Conservation (phyloP, 2,113 vertebrate genomes). For the Platycercus adscitus region DNA sequence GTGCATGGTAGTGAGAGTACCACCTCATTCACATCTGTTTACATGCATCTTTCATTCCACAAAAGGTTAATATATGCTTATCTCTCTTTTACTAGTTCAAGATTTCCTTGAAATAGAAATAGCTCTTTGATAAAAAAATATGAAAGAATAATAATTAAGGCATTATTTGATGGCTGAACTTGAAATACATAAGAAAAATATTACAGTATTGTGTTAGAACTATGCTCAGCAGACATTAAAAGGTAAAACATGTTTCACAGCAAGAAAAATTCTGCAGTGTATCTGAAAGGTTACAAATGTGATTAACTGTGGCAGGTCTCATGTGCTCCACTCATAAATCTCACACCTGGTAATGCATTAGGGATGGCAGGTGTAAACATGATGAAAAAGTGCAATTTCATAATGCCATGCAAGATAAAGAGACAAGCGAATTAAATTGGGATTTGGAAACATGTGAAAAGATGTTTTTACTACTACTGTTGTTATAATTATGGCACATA, state of each 20-base stretch:
- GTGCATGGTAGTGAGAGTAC: neutral
- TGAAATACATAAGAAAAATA: neutral
- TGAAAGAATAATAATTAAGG: neutral
- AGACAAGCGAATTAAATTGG: constrained; percentile 27
- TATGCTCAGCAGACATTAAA: constrained; percentile 52
- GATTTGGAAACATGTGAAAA: neutral
- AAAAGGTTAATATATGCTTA: neutral
- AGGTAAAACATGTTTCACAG: constrained; percentile 48
- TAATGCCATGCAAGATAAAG: constrained; percentile 39
- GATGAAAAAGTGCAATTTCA: constrained; percentile 55
- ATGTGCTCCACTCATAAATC: constrained; percentile 68
- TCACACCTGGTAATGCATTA: constrained; percentile 65
- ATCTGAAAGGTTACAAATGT: constrained; percentile 74
- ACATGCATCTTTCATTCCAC: neutral
- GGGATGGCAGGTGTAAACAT: constrained; percentile 59
- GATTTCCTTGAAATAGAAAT: neutral
- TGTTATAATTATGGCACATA: neutral
- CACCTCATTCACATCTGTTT: neutral
- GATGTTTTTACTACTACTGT: neutral
- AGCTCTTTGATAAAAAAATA: neutral
- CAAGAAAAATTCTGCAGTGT: constrained; percentile 38
- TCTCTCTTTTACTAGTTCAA: neutral
- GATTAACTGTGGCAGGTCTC: constrained; percentile 73
- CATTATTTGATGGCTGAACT: neutral
- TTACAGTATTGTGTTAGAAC: neutral